phyloP scores from a whole-genome alignment of 2,797 vertebrate genomes.

The Clarias laeviceps region DNA sequence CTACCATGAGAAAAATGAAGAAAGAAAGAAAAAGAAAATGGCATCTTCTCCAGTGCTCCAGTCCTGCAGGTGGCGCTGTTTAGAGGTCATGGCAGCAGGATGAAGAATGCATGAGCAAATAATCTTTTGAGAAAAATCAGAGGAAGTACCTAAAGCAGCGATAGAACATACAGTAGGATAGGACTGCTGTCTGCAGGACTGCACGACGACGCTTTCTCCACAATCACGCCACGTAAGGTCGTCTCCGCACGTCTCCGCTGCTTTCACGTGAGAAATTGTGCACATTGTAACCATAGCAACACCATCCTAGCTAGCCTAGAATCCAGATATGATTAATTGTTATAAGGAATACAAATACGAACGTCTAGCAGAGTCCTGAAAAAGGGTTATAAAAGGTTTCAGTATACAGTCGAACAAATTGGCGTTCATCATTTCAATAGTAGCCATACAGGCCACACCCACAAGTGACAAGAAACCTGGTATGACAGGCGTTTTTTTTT shows the following conservation, averaged over 20 bases:
- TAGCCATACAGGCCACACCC: neutral
- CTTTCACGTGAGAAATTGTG: neutral
- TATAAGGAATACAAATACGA: neutral
- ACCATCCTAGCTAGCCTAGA: neutral
- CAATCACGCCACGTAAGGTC: neutral
- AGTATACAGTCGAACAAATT: neutral
- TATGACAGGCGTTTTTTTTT: neutral
- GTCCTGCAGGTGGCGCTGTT: neutral
- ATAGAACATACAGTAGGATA: neutral
- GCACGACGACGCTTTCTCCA: neutral
- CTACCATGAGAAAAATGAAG: too few species aligned
- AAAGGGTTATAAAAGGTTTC: neutral
- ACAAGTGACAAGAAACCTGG: neutral
- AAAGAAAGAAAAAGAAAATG: neutral
- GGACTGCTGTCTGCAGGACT: neutral
- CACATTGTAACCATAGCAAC: constrained; percentile 9
- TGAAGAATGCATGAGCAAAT: neutral
- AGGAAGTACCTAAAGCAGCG: neutral
- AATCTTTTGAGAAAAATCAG: neutral
- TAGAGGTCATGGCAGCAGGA: neutral
- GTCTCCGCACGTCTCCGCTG: neutral
- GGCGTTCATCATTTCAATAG: neutral
- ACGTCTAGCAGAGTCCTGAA: neutral
- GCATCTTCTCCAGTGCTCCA: neutral
- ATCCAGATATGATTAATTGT: neutral